Evolutionary conservation across 1,140 invertebrate species (phyloP).

Genomic region (Drosophila pseudoananassae): DNA sequence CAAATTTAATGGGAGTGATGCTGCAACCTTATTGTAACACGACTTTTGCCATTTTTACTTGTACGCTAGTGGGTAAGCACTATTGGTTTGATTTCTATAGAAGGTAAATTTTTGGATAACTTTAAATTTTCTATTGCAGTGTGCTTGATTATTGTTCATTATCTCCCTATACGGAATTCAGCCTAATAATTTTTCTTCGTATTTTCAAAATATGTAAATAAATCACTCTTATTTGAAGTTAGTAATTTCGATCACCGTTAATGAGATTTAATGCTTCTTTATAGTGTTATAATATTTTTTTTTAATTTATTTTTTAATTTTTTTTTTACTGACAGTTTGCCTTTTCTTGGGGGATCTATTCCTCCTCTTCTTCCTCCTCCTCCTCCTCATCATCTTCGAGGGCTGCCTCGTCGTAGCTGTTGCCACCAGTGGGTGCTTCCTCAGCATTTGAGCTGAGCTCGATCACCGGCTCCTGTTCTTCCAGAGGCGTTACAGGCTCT

Average conservation of each 20-base stretch:
- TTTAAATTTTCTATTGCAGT: slow-evolving; percentile 44
- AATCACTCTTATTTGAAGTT: background rate
- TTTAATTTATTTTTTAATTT: slow-evolving; percentile 31
- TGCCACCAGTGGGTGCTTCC: slow-evolving; percentile 52
- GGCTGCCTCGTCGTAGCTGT: slow-evolving; percentile 47
- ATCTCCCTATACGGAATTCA: slow-evolving; percentile 64
- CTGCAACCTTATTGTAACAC: slow-evolving; percentile 85
- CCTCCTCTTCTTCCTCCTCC: slow-evolving; percentile 52
- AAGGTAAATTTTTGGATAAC: background rate
- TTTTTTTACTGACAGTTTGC: slow-evolving; percentile 27
- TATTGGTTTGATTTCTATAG: accelerated
- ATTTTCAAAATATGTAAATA: background rate
- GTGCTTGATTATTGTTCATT: slow-evolving; percentile 57
- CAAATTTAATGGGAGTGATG: slow-evolving; percentile 86
- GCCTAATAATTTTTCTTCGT: slow-evolving; percentile 1
- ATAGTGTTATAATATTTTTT: slow-evolving; percentile 27
- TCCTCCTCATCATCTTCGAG: slow-evolving; percentile 40
- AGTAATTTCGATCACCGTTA: background rate
- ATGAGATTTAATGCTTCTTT: background rate
- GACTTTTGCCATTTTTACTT: slow-evolving; percentile 81
- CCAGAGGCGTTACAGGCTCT: slow-evolving; percentile 69
- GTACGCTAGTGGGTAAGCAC: slow-evolving; percentile 58
- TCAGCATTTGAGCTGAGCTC: slow-evolving; percentile 57
- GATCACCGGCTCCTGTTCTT: slow-evolving; percentile 72
- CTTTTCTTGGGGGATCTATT: slow-evolving; percentile 38